A percentile compares a stretch with the other conserved stretches of the same genome.
Conservation (phyloP, 2,797 vertebrate species). For the Danionella dracula region DNA sequence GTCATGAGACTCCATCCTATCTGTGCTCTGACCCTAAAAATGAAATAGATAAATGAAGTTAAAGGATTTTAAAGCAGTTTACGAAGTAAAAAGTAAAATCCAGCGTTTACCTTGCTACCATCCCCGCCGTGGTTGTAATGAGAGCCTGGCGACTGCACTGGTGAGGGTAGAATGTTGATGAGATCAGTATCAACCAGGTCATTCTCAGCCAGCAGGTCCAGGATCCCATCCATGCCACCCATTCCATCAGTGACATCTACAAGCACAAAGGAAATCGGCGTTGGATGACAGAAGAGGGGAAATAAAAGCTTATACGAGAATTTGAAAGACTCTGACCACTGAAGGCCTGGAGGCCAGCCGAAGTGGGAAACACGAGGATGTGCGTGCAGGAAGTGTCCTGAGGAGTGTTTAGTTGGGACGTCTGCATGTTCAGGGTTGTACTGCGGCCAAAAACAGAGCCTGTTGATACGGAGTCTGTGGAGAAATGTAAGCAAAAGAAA, state of each 20-base stretch:
- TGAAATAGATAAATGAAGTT: background rate
- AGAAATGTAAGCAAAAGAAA: background rate
- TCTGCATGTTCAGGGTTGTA: constrained; percentile 97
- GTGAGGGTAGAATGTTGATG: constrained; percentile 91
- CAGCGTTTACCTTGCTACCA: constrained; percentile 83
- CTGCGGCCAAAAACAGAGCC: constrained; percentile 97
- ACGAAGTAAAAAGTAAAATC: background rate
- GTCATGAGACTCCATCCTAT: constrained; percentile 93
- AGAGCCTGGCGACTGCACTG: constrained; percentile 90
- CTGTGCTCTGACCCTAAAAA: constrained; percentile 85
- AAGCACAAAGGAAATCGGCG: constrained; percentile 45
- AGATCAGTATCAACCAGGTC: constrained; percentile 91
- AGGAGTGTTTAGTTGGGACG: constrained; percentile 93
- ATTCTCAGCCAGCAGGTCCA: constrained; percentile 89
- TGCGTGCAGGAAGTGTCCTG: constrained; percentile 98
- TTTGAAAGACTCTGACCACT: constrained; percentile 74
- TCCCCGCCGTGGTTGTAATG: constrained; percentile 94
- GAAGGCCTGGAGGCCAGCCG: constrained; percentile 91
- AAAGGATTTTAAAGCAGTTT: background rate
- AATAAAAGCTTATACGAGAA: no score
- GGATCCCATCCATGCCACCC: constrained; percentile 81
- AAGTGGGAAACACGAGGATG: constrained; percentile 96
- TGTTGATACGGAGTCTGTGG: constrained; percentile 89
- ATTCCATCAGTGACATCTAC: constrained; percentile 85
- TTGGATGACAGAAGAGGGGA: background rate